phyloP scores from a whole-genome alignment of 2,888 invertebrate genomes.

The Zaprionus bogoriensis region DNA sequence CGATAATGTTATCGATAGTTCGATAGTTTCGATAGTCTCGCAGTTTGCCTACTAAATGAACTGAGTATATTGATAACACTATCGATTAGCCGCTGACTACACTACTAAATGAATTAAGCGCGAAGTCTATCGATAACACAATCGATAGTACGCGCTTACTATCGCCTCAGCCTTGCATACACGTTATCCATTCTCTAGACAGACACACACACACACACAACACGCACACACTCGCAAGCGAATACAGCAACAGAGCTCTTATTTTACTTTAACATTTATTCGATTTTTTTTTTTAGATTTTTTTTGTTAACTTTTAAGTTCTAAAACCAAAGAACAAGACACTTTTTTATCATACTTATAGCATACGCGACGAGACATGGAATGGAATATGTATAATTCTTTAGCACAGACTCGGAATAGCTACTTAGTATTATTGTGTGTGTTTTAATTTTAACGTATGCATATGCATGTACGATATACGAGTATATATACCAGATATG shows the following conservation, averaged over 20 bases:
- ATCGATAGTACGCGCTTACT: not conserved
- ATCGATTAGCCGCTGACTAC: not conserved
- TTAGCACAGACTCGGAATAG: conserved; percentile 51
- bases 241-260: conserved; percentile 13
- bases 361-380: not conserved
- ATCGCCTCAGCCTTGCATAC: not conserved
- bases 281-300: conserved; percentile 37
- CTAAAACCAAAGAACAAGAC: conserved; percentile 78
- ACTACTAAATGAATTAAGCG: not conserved
- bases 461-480: conserved; percentile 8
- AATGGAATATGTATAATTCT: conserved; percentile 43
- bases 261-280: conserved; percentile 37
- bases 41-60: no score
- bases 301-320: conserved; percentile 70
- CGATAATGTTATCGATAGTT: not conserved
- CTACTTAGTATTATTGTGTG: conserved; percentile 68
- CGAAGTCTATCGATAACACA: not conserved
- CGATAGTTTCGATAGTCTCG: not conserved
- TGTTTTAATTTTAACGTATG: conserved; percentile 48
- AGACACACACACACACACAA: conserved; percentile 23
- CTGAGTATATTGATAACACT: not conserved
- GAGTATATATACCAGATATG: conserved; percentile 9
- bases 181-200: not conserved
- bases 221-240: conserved; percentile 20
- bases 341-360: conserved; percentile 52